A percentile compares a stretch with the other conserved stretches of the same genome.
phyloP scores from a whole-genome alignment of 2,113 vertebrate species.

The Monopterus albus region DNA sequence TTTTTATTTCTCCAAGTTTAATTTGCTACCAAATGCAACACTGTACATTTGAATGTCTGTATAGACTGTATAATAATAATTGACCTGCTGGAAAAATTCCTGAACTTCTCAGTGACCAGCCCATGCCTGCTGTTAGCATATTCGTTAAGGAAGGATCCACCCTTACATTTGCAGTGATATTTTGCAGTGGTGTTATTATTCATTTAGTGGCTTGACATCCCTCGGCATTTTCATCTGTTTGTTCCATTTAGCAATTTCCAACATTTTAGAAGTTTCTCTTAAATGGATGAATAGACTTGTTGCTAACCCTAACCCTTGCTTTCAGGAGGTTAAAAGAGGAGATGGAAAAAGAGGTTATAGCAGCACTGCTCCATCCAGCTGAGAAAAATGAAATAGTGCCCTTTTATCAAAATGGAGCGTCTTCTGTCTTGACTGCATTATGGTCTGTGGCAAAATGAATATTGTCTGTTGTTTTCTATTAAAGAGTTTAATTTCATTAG shows the following conservation, averaged over 20 bases:
- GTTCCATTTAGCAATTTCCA: not conserved
- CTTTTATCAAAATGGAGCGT: constrained; percentile 26
- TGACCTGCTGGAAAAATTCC: too few species aligned
- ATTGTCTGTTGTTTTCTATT: not conserved
- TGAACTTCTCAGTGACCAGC: too few species aligned
- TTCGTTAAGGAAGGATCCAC: too few species aligned
- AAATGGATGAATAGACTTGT: constrained; percentile 14
- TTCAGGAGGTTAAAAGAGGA: not conserved
- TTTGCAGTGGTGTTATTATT: constrained; percentile 12
- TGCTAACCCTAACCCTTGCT: constrained; percentile 8
- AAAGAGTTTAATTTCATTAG: not conserved
- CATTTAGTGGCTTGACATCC: not conserved
- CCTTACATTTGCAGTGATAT: not conserved
- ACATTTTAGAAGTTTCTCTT: constrained; percentile 21
- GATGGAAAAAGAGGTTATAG: not conserved
- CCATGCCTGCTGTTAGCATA: too few species aligned
- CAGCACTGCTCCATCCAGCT: not conserved
- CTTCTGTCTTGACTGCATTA: constrained; percentile 7
- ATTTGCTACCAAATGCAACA: too few species aligned
- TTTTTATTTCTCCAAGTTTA: too few species aligned
- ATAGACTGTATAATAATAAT: too few species aligned
- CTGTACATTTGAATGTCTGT: too few species aligned
- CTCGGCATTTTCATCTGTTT: constrained; percentile 7
- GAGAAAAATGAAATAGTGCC: constrained; percentile 4
- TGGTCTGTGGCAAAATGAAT: constrained; percentile 7